phyloP scores from a whole-genome alignment of 64 coral and sea anemone genomes.

The Montipora efflorescens region DNA sequence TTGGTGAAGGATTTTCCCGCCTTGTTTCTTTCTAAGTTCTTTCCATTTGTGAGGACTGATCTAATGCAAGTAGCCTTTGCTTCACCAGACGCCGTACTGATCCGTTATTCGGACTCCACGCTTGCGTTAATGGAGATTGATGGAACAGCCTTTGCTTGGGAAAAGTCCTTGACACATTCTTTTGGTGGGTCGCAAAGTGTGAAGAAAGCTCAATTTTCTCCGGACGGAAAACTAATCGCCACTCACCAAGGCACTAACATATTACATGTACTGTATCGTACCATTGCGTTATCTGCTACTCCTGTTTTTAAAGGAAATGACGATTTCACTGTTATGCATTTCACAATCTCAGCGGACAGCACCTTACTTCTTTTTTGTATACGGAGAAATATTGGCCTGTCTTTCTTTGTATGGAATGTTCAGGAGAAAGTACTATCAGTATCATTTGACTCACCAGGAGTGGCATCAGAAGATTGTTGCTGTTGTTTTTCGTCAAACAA shows the following conservation, averaged over 20 bases:
- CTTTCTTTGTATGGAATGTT: neutral
- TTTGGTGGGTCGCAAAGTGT: too few relatives aligned
- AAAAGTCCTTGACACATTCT: neutral
- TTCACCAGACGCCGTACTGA: neutral
- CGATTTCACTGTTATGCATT: neutral
- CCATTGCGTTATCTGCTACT: too few relatives aligned
- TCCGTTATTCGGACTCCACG: neutral
- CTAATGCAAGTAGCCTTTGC: neutral
- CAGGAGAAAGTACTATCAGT: neutral
- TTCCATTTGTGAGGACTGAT: neutral
- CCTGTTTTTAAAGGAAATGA: neutral
- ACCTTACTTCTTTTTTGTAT: neutral
- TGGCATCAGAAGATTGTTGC: neutral
- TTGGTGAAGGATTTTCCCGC: neutral
- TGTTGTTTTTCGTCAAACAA: constrained; percentile 1
- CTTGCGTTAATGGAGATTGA: neutral
- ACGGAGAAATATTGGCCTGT: too few relatives aligned
- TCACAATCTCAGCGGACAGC: neutral
- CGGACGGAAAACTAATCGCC: neutral
- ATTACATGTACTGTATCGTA: neutral
- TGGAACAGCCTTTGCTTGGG: neutral
- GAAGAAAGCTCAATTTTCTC: neutral
- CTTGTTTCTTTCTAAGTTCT: neutral
- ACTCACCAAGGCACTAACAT: neutral
- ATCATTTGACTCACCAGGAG: too few relatives aligned